A percentile compares a stretch with the other conserved stretches of the same genome.
Evolutionary conservation across 2,113 vertebrate genomes (phyloP).

Genomic region (Coregonus clupeaformis): DNA sequence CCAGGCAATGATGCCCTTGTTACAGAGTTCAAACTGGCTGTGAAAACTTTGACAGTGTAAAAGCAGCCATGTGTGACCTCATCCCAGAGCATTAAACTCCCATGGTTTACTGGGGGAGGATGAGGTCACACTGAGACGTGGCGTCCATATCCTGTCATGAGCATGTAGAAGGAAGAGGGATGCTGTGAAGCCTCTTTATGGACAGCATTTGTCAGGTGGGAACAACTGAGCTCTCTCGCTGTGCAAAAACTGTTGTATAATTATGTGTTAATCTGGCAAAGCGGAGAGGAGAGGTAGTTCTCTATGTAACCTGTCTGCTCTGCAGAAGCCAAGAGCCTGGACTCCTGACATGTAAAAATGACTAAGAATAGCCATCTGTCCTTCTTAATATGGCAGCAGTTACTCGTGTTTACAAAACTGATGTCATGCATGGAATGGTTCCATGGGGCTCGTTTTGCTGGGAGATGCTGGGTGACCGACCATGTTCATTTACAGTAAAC

Average conservation of each 20-base stretch:
- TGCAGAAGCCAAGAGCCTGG: conserved; percentile 23
- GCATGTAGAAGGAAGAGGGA: conserved; percentile 60
- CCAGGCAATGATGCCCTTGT: no score
- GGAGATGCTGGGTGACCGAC: no score
- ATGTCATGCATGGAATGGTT: no score
- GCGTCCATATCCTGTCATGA: conserved; percentile 48
- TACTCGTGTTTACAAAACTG: no score
- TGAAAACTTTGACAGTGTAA: no score
- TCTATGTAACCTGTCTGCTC: conserved; percentile 12
- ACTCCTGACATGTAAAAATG: conserved; percentile 4
- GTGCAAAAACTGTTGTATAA: conserved; percentile 66
- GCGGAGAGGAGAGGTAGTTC: conserved; percentile 27
- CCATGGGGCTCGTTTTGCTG: no score
- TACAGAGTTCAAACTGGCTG: no score
- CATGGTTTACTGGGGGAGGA: conserved; percentile 2
- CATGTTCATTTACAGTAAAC: no score
- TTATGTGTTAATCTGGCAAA: conserved; percentile 62
- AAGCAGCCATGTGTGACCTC: no score
- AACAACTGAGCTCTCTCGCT: conserved; percentile 51
- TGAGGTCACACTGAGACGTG: conserved; percentile 57
- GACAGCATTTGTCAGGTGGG: conserved; percentile 49
- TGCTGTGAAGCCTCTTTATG: conserved; percentile 46
- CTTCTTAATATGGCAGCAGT: conserved; percentile 3
- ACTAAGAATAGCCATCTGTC: conserved; percentile 34
- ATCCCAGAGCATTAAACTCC: no score